These are phyloP conservation scores for Glandiceps talaboti DNA, from an alignment of 53 echinoderm and acorn worm genomes.

Conservation along the genomic window DNA sequence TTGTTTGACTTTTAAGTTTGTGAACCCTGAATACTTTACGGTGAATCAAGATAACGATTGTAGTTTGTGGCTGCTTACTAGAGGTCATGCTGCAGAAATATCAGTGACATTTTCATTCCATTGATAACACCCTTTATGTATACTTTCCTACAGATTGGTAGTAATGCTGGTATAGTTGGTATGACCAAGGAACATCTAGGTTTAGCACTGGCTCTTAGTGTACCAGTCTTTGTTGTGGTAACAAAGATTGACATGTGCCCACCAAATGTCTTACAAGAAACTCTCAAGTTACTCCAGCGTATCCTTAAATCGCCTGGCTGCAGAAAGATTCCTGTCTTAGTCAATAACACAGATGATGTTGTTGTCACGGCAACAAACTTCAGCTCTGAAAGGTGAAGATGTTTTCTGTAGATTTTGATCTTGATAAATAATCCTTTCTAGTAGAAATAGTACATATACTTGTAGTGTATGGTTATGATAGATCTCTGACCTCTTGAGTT, in stretches of 20 bases:
- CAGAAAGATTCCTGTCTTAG: constrained; percentile 89
- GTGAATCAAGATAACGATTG: no score
- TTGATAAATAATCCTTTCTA: no score
- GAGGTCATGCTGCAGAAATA: no score
- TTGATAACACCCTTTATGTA: no score
- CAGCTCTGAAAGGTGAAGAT: constrained; percentile 84
- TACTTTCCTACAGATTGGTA: constrained; percentile 46
- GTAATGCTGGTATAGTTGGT: constrained; percentile 93
- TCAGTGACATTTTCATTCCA: no score
- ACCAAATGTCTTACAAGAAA: constrained; percentile 90
- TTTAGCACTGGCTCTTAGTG: constrained; percentile 82
- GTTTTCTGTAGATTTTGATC: no score
- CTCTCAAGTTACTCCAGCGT: constrained; percentile 76
- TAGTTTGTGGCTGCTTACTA: no score
- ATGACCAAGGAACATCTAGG: constrained; percentile 99
- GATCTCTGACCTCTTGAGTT: no score
- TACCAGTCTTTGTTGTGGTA: constrained; percentile 94
- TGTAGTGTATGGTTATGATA: no score
- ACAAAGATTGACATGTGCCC: constrained; percentile 99
- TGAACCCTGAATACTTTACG: no score
- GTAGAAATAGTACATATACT: no score
- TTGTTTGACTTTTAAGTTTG: no score
- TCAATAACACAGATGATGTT: constrained; percentile 89
- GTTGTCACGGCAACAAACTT: constrained; percentile 95
- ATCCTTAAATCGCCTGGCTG: constrained; percentile 98